Evolutionary conservation across 2,888 invertebrate species (phyloP).

Genomic region (Amblyjoppa fuscipennis): DNA sequence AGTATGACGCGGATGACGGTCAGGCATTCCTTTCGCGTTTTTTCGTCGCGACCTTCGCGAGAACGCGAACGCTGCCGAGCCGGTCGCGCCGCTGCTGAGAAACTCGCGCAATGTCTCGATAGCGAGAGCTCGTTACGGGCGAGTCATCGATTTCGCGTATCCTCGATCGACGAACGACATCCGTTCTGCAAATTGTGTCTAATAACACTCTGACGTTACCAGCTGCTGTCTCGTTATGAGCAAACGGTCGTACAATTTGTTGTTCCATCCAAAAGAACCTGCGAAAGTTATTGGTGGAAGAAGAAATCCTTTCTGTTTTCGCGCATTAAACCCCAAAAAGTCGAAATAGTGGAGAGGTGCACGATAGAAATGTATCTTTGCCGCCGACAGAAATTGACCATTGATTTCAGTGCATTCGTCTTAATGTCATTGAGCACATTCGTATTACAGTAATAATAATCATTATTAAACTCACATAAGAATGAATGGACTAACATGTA

Average conservation of each 20-base stretch:
- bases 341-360: not conserved
- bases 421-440: no score
- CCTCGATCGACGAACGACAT: constrained; percentile 12
- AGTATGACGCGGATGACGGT: constrained; percentile 43
- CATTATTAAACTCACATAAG: no score
- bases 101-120: not conserved
- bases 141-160: constrained; percentile 21
- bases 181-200: not conserved
- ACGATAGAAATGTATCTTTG: no score
- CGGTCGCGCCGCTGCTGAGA: constrained; percentile 32
- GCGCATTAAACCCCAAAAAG: not conserved
- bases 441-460: no score
- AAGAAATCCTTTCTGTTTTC: not conserved
- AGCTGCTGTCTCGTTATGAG: no score
- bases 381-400: no score
- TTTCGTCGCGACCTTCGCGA: constrained; percentile 57
- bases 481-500: no score
- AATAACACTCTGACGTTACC: not conserved
- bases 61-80: constrained; percentile 38
- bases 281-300: not conserved
- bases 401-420: no score
- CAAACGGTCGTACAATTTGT: not conserved
- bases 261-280: not conserved
- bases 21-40: constrained; percentile 55
- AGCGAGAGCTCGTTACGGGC: not conserved